Evolutionary conservation across 2,888 invertebrate genomes (phyloP), one percentile per base, ranked within the genome.

Genomic region (Agrotis exclamationis): DNA sequence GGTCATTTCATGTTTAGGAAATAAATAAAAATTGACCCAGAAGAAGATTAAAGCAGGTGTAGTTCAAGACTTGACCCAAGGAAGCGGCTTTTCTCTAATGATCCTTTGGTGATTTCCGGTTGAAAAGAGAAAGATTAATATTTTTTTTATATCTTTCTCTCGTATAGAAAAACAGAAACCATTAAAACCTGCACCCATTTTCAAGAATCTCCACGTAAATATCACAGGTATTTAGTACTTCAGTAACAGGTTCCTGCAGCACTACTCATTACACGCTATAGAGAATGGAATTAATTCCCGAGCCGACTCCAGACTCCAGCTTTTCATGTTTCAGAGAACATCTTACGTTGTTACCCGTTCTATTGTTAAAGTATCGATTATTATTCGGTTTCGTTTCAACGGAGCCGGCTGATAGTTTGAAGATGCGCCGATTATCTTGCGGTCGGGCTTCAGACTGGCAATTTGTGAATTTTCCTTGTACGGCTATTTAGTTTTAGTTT

Each of bases 201-300:
- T 44, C n/a, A 56, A 24, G 13, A 14, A 39, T 28, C n/a, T 28
- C 24, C 3, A 58, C 18, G 22, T 50, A 22, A 63, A 63, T 59
- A 54, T 45, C 9, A 57, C 14, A 33, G 44, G 39, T 39, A 39
- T 11, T 11, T n/a, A 13, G n/a, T 58, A 58, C 13, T 16, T 4
- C 44, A 48, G 28, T 53, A 50, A 18, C 47, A 86, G 83, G 16
- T 69, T 51, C 14, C 2, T 80, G 82, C 78, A 83, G 75, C 80
- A 75, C 76, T 78, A 87, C 89, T 91, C 91, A 92, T 93, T 93
- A 92, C 90, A 90, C 85, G 89, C 78, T 85, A 87, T 89, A 88
- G 88, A 88, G 91, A 90, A 93, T 88, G 90, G 93, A 93, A 94
- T 94, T 95, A 94, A 94, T 94, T 93, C 90, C 89, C 80, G 81